Percentiles rank a stretch among this genome's conserved stretches.
These are phyloP conservation scores for Falco biarmicus DNA, from an alignment of 2,797 vertebrate species.

Conservation along the genomic window DNA sequence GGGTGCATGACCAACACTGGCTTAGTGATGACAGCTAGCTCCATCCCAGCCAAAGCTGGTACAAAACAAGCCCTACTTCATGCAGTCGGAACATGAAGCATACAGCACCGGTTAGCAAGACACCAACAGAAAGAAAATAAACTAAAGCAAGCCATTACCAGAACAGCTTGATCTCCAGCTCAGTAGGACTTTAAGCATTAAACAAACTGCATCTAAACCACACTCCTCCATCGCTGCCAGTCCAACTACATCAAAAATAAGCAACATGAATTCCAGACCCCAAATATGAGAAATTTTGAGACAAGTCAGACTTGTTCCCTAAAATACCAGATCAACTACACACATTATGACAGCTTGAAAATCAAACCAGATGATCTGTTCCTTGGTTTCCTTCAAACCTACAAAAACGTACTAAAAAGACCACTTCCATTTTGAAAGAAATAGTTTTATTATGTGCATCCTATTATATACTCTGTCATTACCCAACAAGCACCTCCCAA, in stretches of 20 bases:
- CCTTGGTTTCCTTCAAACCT: neutral
- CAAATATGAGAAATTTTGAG: neutral
- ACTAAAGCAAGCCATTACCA: neutral
- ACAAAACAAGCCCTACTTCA: neutral
- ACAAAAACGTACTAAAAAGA: neutral
- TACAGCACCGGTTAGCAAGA: neutral
- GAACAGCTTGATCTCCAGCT: too few species aligned
- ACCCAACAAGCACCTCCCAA: neutral
- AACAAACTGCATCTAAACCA: neutral
- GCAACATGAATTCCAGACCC: neutral
- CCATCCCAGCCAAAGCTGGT: neutral
- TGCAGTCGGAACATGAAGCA: neutral
- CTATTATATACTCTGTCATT: too few species aligned
- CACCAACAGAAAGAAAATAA: neutral
- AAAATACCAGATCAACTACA: neutral
- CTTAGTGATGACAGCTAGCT: neutral
- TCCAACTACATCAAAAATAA: neutral
- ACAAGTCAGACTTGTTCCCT: neutral
- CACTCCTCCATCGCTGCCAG: neutral
- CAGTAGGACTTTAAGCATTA: too few species aligned
- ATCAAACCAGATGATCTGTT: neutral
- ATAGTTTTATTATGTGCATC: neutral
- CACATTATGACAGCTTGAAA: neutral
- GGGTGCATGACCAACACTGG: neutral
- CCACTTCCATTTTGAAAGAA: neutral